phyloP scores from a whole-genome alignment of 2,888 invertebrate genomes.

The Neoaliturus tenellus region DNA sequence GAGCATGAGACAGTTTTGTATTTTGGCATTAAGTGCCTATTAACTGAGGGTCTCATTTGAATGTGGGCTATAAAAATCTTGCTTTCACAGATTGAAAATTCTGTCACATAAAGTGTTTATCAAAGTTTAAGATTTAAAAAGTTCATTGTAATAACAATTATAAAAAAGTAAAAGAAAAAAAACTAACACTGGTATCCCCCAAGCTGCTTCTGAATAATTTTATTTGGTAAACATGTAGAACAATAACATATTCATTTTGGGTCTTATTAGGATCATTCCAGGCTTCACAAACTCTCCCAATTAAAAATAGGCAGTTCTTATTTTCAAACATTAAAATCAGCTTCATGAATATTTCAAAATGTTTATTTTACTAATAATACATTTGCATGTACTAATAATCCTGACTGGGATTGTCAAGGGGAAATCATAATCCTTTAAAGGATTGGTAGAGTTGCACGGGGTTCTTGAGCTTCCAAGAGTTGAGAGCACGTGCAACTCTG shows the following conservation, averaged over 20 bases:
- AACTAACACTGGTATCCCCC: too few relatives aligned
- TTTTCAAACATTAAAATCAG: too few relatives aligned
- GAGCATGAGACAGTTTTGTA: background rate
- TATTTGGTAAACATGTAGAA: too few relatives aligned
- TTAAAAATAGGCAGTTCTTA: too few relatives aligned
- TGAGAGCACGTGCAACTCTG: conserved; percentile 50
- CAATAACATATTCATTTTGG: too few relatives aligned
- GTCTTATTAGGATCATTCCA: too few relatives aligned
- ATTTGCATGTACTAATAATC: conserved; percentile 38
- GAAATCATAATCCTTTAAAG: conserved; percentile 32
- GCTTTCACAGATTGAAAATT: background rate
- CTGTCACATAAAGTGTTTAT: too few relatives aligned
- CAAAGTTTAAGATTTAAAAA: too few relatives aligned
- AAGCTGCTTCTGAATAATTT: too few relatives aligned
- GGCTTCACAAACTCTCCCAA: too few relatives aligned
- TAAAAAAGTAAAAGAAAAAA: too few relatives aligned
- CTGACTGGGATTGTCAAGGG: conserved; percentile 41
- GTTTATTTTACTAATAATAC: conserved; percentile 8
- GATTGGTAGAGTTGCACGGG: conserved; percentile 43
- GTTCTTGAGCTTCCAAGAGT: conserved; percentile 47
- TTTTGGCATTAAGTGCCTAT: background rate
- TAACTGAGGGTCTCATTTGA: background rate
- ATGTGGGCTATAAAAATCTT: background rate
- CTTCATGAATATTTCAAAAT: background rate
- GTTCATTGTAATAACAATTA: too few relatives aligned